A percentile compares a stretch with the other conserved stretches of the same genome.
Evolutionary conservation across 2,113 vertebrate genomes (phyloP).

Genomic region (Alligator mississippiensis): DNA sequence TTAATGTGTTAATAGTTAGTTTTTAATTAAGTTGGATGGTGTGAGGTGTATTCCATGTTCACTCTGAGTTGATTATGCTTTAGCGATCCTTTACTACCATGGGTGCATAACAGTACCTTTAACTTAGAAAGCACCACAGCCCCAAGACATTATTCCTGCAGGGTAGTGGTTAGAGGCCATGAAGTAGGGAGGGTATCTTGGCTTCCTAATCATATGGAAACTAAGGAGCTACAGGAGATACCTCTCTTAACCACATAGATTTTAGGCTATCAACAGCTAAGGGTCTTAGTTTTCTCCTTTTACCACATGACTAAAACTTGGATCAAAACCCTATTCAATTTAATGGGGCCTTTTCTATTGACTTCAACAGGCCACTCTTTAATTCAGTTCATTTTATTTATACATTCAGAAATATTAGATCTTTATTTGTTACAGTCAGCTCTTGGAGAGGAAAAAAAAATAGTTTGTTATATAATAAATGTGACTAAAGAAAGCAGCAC

Average conservation of each 20-base stretch:
- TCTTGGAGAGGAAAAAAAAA: too few relatives aligned
- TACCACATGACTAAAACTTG: neutral
- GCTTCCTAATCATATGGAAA: neutral
- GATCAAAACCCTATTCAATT: neutral
- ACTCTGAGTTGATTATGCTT: too few relatives aligned
- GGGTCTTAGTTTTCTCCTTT: neutral
- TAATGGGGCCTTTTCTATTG: neutral
- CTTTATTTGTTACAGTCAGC: too few relatives aligned
- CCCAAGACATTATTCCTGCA: neutral
- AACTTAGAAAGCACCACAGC: neutral
- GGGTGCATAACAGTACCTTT: neutral
- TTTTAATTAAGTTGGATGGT: too few relatives aligned
- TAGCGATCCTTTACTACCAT: too few relatives aligned
- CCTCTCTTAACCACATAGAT: neutral
- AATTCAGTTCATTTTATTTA: neutral
- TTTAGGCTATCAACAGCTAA: neutral
- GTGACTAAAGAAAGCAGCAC: neutral
- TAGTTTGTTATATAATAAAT: too few relatives aligned
- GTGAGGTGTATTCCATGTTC: too few relatives aligned
- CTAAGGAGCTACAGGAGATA: neutral
- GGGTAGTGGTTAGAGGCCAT: rapidly evolving
- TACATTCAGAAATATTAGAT: too few relatives aligned
- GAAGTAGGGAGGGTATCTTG: neutral
- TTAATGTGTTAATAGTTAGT: too few relatives aligned
- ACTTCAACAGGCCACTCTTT: neutral